These are phyloP conservation scores for Augochlorella aurata DNA, from an alignment of 2,888 invertebrate genomes.

Conservation along the genomic window DNA sequence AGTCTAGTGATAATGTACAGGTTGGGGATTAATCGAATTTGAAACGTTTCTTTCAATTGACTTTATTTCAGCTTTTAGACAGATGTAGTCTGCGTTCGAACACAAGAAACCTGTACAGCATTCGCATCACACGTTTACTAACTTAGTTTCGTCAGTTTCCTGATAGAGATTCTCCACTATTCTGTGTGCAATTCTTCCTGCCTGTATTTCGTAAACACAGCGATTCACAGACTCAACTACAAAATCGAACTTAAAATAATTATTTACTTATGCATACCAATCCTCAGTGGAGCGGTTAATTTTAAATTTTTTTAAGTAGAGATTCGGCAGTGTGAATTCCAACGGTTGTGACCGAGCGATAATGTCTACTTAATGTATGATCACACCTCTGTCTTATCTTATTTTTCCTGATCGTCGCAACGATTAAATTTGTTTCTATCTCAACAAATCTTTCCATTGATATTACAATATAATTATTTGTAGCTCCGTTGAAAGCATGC, in stretches of 20 bases:
- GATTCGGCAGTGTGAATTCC: not conserved
- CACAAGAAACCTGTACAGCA: not conserved
- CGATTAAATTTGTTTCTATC: not conserved
- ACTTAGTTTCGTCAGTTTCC: not conserved
- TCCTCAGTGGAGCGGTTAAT: not conserved
- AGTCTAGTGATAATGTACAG: not conserved
- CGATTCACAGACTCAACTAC: not conserved
- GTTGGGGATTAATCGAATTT: not conserved
- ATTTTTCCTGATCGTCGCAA: not conserved
- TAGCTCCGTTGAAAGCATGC: no score
- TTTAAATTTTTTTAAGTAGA: not conserved
- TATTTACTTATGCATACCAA: not conserved
- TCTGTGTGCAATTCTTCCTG: slow-evolving; percentile 7
- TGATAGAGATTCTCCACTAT: slow-evolving; percentile 12
- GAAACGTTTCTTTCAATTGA: not conserved
- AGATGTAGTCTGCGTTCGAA: not conserved
- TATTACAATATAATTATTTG: no score
- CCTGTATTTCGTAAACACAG: not conserved
- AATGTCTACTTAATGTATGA: not conserved
- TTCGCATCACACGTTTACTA: not conserved
- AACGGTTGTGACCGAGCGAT: not conserved
- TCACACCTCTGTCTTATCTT: not conserved
- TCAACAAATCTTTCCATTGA: not conserved
- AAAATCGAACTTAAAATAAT: not conserved
- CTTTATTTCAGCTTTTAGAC: not conserved